phyloP scores from a whole-genome alignment of 2,113 vertebrate genomes.

The Scolopax mira region DNA sequence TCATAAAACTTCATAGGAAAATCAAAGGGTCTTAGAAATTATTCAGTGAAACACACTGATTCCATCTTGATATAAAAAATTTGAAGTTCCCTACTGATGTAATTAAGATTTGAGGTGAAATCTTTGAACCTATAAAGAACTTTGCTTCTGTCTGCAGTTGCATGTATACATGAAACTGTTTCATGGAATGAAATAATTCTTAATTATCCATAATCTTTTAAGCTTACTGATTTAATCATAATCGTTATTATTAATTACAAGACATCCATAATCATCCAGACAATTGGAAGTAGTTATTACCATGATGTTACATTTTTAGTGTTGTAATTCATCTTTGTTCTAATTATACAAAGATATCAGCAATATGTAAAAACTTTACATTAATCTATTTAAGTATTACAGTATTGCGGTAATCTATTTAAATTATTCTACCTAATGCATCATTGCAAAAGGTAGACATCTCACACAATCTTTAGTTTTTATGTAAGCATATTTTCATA shows the following conservation, averaged over 20 bases:
- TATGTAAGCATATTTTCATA: not conserved
- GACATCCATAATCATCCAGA: not conserved
- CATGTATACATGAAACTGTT: not conserved
- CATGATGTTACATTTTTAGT: not conserved
- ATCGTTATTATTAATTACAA: not conserved
- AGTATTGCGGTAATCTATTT: not conserved
- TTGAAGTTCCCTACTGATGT: not conserved
- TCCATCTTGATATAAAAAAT: not conserved
- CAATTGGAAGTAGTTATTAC: not conserved
- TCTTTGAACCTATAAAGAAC: not conserved
- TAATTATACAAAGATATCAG: not conserved
- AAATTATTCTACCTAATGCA: not conserved
- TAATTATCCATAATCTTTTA: not conserved
- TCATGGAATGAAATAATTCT: not conserved
- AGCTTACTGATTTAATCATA: slow-evolving; percentile 3
- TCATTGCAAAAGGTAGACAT: not conserved
- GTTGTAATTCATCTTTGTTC: not conserved
- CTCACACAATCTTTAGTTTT: not conserved
- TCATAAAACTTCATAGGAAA: not conserved
- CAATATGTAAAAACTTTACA: not conserved
- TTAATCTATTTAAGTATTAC: not conserved
- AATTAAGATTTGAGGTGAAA: not conserved
- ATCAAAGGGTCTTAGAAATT: not conserved
- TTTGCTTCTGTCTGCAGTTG: not conserved
- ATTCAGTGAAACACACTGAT: not conserved